phyloP scores from a whole-genome alignment of 2,797 vertebrate genomes.

The Hyperoplus lanceolatus region DNA sequence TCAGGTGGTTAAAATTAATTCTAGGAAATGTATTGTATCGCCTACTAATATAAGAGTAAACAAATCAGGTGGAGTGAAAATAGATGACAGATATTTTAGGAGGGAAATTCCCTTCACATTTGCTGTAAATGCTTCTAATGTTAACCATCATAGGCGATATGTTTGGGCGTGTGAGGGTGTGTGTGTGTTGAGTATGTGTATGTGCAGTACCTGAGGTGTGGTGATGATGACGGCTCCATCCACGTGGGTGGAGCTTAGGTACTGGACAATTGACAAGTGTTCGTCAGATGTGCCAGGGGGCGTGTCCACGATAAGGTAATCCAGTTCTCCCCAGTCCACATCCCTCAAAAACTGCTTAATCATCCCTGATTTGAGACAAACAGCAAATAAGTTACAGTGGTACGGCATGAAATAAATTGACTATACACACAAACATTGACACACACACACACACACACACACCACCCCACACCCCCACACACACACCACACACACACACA shows the following conservation, averaged over 20 bases:
- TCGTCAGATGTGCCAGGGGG: conserved; percentile 96
- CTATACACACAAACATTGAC: no score
- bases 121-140: not conserved
- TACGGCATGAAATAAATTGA: not conserved
- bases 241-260: conserved; percentile 86
- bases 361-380: conserved; percentile 86
- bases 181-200: no score
- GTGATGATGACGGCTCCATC: conserved; percentile 94
- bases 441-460: not conserved
- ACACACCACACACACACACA: no score
- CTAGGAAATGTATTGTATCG: not conserved
- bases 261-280: conserved; percentile 93
- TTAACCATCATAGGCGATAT: not conserved
- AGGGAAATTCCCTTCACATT: conserved; percentile 10
- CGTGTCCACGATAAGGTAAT: conserved; percentile 94
- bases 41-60: not conserved
- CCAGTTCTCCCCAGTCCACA: conserved; percentile 96
- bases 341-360: conserved; percentile 98
- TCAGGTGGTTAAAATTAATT: conserved; percentile 2
- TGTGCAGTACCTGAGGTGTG: conserved; percentile 90
- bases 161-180: not conserved
- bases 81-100: rapidly evolving
- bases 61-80: not conserved
- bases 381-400: not conserved
- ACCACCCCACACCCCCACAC: not conserved